Evolutionary conservation across 2,888 invertebrate species (phyloP).

Genomic region (Harpagoxenus sublaevis): DNA sequence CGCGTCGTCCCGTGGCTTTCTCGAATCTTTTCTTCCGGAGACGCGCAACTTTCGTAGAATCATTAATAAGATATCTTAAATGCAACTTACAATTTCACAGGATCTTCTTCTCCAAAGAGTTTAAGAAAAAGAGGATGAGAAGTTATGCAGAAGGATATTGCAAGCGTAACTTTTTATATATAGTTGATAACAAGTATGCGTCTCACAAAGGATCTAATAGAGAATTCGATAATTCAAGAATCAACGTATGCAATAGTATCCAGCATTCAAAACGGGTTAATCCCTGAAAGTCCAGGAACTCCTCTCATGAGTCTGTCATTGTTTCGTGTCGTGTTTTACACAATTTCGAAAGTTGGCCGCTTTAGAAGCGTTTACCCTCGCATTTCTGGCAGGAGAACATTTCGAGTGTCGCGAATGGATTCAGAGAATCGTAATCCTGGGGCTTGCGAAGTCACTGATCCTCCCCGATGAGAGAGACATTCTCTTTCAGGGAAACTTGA

Average conservation of each 20-base stretch:
- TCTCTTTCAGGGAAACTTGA: background rate
- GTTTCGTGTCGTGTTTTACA: background rate
- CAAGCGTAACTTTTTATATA: background rate
- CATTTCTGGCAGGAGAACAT: background rate
- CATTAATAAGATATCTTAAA: slow-evolving; percentile 25
- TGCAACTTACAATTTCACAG: slow-evolving; percentile 5
- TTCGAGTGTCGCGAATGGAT: slow-evolving; percentile 24
- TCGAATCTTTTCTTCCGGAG: slow-evolving; percentile 40
- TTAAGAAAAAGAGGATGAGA: background rate
- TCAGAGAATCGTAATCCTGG: slow-evolving; percentile 22
- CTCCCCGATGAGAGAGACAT: background rate
- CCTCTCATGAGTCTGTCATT: background rate
- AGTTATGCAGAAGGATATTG: background rate
- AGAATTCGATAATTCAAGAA: background rate
- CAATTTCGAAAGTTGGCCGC: slow-evolving; percentile 1
- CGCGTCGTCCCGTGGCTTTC: slow-evolving; percentile 50
- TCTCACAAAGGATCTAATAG: background rate
- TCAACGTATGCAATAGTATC: background rate
- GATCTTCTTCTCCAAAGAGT: background rate
- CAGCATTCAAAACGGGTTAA: slow-evolving; percentile 1
- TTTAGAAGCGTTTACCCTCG: background rate
- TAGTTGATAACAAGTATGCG: background rate
- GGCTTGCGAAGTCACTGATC: slow-evolving; percentile 27
- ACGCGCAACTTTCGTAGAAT: slow-evolving; percentile 24
- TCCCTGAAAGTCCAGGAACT: background rate